Evolutionary conservation across 2,797 vertebrate species (phyloP).

Genomic region (Leptatherina wallacei): DNA sequence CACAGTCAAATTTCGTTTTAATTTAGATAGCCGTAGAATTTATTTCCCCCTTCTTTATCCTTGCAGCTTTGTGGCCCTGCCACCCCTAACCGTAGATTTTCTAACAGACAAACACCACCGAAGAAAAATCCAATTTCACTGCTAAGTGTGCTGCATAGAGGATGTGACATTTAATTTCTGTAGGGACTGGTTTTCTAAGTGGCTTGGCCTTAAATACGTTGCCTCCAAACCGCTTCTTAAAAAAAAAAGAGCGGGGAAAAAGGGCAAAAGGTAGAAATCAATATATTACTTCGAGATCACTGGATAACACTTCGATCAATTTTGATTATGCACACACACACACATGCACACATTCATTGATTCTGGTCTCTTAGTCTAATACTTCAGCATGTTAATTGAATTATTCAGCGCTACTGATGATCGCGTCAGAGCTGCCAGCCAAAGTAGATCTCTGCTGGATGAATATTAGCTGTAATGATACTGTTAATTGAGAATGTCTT

Average conservation of each 20-base stretch:
- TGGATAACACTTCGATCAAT: constrained; percentile 61
- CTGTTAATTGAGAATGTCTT: constrained; percentile 39
- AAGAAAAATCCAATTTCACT: constrained; percentile 74
- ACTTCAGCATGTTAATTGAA: constrained; percentile 57
- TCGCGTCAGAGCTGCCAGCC: constrained; percentile 46
- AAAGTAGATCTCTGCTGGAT: constrained; percentile 42
- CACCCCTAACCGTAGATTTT: constrained; percentile 53
- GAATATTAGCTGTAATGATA: constrained; percentile 64
- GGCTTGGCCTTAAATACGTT: constrained; percentile 43
- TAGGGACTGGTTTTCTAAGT: constrained; percentile 53
- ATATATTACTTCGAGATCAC: constrained; percentile 62
- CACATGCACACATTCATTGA: constrained; percentile 44
- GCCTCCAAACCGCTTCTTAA: constrained; percentile 35
- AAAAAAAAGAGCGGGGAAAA: background rate
- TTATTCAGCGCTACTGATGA: constrained; percentile 52
- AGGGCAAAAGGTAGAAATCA: constrained; percentile 39
- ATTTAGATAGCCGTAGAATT: constrained; percentile 42
- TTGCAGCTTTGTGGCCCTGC: constrained; percentile 38
- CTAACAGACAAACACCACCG: constrained; percentile 50
- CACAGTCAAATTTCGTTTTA: constrained; percentile 56
- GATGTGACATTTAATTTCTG: constrained; percentile 78
- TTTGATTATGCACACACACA: constrained; percentile 15
- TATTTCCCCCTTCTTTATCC: constrained; percentile 39
- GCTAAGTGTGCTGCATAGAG: constrained; percentile 70
- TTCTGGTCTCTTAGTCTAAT: constrained; percentile 36